A percentile compares a stretch with the other conserved stretches of the same genome.
phyloP scores from a whole-genome alignment of 2,113 vertebrate genomes.

The Colaptes auratus region DNA sequence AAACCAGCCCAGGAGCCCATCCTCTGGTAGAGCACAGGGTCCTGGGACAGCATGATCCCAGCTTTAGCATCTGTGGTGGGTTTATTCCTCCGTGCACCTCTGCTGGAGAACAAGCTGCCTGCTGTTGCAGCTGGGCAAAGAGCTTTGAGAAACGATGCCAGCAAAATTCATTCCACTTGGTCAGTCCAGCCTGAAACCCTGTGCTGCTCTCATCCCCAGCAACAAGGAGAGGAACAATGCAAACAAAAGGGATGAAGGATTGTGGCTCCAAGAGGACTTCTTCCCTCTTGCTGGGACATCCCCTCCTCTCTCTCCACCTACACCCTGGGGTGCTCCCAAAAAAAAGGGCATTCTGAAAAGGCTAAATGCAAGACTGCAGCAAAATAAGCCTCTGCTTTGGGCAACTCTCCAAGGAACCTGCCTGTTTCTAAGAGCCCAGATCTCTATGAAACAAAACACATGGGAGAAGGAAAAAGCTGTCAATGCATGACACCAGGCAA shows the following conservation, averaged over 20 bases:
- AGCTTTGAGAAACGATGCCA: neutral
- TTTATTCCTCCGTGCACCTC: neutral
- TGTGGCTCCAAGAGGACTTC: neutral
- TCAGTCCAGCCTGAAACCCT: neutral
- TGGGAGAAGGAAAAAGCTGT: neutral
- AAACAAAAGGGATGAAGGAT: neutral
- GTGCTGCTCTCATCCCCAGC: fast-evolving
- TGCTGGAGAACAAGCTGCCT: neutral
- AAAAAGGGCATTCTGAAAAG: neutral
- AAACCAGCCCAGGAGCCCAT: neutral
- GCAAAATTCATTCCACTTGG: neutral
- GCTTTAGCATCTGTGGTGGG: fast-evolving
- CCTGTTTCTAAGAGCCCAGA: neutral
- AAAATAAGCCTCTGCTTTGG: neutral
- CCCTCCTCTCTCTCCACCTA: neutral
- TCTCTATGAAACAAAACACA: neutral
- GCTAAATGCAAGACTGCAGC: neutral
- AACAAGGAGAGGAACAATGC: fast-evolving
- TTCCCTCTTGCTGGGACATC: fast-evolving
- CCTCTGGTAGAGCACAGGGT: fast-evolving
- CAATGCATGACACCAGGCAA: neutral
- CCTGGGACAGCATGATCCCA: fast-evolving
- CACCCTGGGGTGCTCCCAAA: neutral
- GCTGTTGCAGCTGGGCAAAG: neutral
- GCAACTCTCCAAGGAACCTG: neutral